Conservation (phyloP, 2,888 invertebrate species). For the Choristoneura rosaceana region DNA sequence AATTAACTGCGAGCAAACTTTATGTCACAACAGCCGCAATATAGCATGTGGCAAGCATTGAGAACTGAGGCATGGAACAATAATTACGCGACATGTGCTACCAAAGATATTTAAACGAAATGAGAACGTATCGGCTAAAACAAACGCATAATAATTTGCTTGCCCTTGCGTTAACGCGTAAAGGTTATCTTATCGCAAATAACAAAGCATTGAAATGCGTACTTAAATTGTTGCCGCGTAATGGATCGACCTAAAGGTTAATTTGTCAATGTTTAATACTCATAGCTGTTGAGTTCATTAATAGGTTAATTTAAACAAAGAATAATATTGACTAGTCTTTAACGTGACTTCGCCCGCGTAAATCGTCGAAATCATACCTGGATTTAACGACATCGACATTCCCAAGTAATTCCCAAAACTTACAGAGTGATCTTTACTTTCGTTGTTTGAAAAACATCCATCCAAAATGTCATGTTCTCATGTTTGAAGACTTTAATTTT, state of each 20-base stretch:
- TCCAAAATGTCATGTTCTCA: too few relatives aligned
- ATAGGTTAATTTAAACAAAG: not conserved
- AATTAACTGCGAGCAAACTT: not conserved
- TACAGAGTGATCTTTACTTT: too few relatives aligned
- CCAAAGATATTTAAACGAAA: not conserved
- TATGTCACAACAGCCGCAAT: not conserved
- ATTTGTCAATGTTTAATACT: slow-evolving; percentile 1
- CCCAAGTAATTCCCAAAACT: too few relatives aligned
- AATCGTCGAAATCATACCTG: too few relatives aligned
- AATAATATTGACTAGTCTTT: too few relatives aligned
- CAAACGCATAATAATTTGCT: not conserved
- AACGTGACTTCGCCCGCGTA: too few relatives aligned
- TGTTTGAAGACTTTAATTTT: too few relatives aligned
- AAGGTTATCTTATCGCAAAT: slow-evolving; percentile 5
- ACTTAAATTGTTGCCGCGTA: not conserved
- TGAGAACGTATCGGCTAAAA: not conserved
- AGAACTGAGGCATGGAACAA: not conserved
- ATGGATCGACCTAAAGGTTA: slow-evolving; percentile 8
- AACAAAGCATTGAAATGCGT: not conserved
- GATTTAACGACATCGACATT: too few relatives aligned
- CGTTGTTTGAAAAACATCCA: too few relatives aligned
- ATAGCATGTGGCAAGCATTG: not conserved
- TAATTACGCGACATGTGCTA: slow-evolving; percentile 7
- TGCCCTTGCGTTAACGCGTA: slow-evolving; percentile 1
- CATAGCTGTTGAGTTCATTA: not conserved